Conservation (phyloP, 2,113 vertebrate species). For the Gila orcuttii region DNA sequence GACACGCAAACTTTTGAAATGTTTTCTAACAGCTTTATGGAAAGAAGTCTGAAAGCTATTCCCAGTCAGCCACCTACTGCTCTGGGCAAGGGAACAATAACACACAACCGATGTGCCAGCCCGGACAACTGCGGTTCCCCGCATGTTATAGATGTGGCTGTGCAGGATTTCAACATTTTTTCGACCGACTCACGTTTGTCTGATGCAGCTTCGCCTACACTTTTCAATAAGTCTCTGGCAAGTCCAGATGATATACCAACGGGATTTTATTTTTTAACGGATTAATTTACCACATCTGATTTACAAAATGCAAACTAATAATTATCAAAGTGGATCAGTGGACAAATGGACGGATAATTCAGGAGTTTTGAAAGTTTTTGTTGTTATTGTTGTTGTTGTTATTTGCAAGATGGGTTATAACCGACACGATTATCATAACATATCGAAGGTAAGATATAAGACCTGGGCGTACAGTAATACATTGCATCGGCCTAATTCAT, state of each 20-base stretch:
- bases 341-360: not conserved
- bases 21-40: slow-evolving; percentile 85
- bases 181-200: slow-evolving; percentile 88
- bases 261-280: slow-evolving; percentile 91
- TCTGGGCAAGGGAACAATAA: slow-evolving; percentile 87
- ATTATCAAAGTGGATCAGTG: slow-evolving; percentile 57
- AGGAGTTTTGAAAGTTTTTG: not conserved
- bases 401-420: not conserved
- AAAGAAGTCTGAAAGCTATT: slow-evolving; percentile 95
- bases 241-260: slow-evolving; percentile 85
- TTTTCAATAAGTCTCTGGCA: slow-evolving; percentile 82
- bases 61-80: slow-evolving; percentile 85
- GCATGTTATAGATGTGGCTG: slow-evolving; percentile 80
- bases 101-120: slow-evolving; percentile 85
- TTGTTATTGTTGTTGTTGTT: not conserved
- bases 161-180: slow-evolving; percentile 88
- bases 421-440: not conserved
- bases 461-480: slow-evolving; percentile 65
- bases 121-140: slow-evolving; percentile 88
- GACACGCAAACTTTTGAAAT: slow-evolving; percentile 82
- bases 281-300: slow-evolving; percentile 85
- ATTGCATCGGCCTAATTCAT: slow-evolving; percentile 66
- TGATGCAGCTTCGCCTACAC: slow-evolving; percentile 84
- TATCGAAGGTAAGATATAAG: slow-evolving; percentile 59
- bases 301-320: slow-evolving; percentile 89